Conservation (phyloP, 1,140 invertebrate genomes). For the Cyclargus thomasi region DNA sequence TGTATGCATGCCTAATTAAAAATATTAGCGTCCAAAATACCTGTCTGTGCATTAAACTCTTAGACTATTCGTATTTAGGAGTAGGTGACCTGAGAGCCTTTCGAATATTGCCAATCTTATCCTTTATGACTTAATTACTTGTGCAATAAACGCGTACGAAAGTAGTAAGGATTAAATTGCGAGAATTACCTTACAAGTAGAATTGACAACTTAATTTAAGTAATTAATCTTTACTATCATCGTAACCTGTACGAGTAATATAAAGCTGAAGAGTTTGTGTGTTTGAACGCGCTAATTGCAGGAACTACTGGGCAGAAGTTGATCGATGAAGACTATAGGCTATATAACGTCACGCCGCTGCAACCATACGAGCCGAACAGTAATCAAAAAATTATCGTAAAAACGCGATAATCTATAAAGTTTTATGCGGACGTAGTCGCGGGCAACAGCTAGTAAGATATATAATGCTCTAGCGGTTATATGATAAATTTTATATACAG, state of each 20-base stretch:
- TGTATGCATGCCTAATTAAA: background rate
- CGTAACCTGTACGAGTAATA: slow-evolving; percentile 27
- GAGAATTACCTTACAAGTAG: slow-evolving; percentile 23
- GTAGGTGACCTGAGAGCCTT: background rate
- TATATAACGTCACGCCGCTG: too few relatives aligned
- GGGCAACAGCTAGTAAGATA: too few relatives aligned
- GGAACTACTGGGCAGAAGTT: too few relatives aligned
- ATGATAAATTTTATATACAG: too few relatives aligned
- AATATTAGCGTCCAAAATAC: background rate
- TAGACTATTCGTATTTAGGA: background rate
- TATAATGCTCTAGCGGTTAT: too few relatives aligned
- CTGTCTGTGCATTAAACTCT: background rate
- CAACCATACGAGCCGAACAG: too few relatives aligned
- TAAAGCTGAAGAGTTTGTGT: background rate
- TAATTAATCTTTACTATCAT: slow-evolving; percentile 27
- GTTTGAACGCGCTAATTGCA: too few relatives aligned
- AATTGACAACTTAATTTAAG: slow-evolving; percentile 49
- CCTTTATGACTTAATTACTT: background rate
- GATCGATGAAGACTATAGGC: too few relatives aligned
- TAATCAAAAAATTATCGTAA: too few relatives aligned
- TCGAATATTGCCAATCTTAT: background rate
- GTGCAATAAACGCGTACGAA: background rate
- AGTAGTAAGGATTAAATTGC: background rate
- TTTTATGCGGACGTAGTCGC: too few relatives aligned
- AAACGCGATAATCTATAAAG: too few relatives aligned